Conservation (phyloP, 2,888 invertebrate species). For the Pilophorus perplexus region DNA sequence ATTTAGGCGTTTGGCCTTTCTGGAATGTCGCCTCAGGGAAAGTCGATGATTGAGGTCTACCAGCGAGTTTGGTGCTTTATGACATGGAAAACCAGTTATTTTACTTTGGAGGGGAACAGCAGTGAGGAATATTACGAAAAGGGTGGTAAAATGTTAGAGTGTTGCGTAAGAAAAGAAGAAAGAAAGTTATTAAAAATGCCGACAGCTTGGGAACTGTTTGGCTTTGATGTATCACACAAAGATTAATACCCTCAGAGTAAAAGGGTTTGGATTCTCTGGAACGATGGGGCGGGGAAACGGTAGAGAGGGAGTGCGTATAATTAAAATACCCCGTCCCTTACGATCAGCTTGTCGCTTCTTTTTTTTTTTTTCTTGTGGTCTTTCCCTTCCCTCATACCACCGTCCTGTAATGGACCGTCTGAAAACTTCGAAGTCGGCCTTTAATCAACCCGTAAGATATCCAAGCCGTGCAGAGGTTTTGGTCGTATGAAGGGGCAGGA, state of each 20-base stretch:
- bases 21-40: no score
- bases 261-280: neutral
- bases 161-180: neutral
- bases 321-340: slow-evolving; percentile 24
- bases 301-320: slow-evolving; percentile 11
- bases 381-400: neutral
- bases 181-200: slow-evolving; percentile 24
- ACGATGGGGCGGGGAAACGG: neutral
- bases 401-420: no score
- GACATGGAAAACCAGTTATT: no score
- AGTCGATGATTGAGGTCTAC: no score
- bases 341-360: slow-evolving; percentile 34
- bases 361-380: slow-evolving; percentile 2
- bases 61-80: no score
- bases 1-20: no score
- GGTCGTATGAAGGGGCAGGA: neutral
- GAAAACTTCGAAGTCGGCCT: slow-evolving; percentile 25
- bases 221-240: slow-evolving; percentile 38
- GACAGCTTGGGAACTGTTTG: slow-evolving; percentile 32
- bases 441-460: slow-evolving; percentile 33
- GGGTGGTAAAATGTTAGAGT: no score
- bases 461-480: no score
- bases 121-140: no score
- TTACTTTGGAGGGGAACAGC: no score
- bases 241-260: slow-evolving; percentile 26